Conservation (phyloP, 2,888 invertebrate species). For the Noctua comes region DNA sequence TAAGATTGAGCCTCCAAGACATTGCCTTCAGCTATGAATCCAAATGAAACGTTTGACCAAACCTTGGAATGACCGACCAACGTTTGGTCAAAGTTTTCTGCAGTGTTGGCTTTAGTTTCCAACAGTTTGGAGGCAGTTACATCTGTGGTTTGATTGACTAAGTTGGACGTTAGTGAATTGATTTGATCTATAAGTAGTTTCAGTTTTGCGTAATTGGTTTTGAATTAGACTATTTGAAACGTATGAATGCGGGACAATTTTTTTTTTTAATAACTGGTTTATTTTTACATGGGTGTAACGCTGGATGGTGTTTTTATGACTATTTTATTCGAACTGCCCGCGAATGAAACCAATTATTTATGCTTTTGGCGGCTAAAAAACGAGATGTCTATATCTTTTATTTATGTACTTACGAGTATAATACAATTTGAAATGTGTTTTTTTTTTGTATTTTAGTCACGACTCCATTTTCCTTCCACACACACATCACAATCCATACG, state of each 20-base stretch:
- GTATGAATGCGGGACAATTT: neutral
- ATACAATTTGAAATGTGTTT: neutral
- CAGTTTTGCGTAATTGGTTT: conserved; percentile 7
- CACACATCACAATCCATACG: no score
- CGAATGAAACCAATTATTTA: neutral
- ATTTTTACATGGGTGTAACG: neutral
- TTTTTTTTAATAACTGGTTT: neutral
- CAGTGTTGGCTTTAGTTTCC: conserved; percentile 38
- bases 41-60: conserved; percentile 70
- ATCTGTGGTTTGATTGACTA: conserved; percentile 20
- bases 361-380: neutral
- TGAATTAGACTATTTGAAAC: neutral
- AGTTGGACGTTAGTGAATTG: conserved; percentile 35
- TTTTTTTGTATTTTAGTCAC: neutral
- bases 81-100: conserved; percentile 44
- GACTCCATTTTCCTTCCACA: neutral
- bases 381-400: neutral
- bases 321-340: neutral
- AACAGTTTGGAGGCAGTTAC: conserved; percentile 29
- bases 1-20: conserved; percentile 73
- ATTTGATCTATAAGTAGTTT: conserved; percentile 36
- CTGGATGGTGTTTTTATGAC: neutral
- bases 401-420: neutral
- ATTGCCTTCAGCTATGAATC: conserved; percentile 71
- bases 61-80: conserved; percentile 44